Conservation (phyloP, 2,888 invertebrate genomes). For the Quadroppia sp. region DNA sequence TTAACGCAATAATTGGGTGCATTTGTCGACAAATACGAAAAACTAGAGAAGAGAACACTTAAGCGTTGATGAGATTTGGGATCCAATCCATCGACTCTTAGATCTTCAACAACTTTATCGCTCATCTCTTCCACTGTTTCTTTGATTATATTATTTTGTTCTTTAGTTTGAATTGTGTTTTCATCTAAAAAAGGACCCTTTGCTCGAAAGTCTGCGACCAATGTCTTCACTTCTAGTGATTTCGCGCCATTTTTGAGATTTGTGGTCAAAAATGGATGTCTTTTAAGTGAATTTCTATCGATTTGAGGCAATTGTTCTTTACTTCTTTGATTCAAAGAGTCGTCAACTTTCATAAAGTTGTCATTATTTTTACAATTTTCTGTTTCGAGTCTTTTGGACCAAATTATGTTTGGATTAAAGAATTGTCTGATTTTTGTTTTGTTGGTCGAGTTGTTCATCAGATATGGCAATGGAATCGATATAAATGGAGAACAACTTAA, state of each 20-base stretch:
- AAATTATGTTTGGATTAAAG: slow-evolving; percentile 58
- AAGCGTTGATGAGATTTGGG: slow-evolving; percentile 62
- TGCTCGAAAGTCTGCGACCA: slow-evolving; percentile 80
- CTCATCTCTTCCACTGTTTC: background rate
- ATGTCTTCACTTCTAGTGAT: slow-evolving; percentile 57
- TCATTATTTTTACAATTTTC: background rate
- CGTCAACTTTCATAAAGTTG: slow-evolving; percentile 18
- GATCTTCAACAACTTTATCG: background rate
- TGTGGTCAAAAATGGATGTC: slow-evolving; percentile 42
- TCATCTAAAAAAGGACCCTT: slow-evolving; percentile 61
- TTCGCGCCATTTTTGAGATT: background rate
- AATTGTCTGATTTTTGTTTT: slow-evolving; percentile 68
- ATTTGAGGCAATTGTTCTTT: slow-evolving; percentile 32
- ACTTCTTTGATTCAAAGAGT: background rate
- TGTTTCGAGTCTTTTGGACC: slow-evolving; percentile 36
- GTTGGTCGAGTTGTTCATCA: slow-evolving; percentile 77
- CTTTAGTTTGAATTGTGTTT: slow-evolving; percentile 20
- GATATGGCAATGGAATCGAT: slow-evolving; percentile 74
- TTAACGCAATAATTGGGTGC: slow-evolving; percentile 83
- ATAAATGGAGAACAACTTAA: slow-evolving; percentile 82
- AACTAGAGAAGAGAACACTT: slow-evolving; percentile 83
- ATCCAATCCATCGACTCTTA: slow-evolving; percentile 64
- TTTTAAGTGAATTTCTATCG: background rate
- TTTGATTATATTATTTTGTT: background rate
- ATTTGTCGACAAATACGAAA: slow-evolving; percentile 67